Conservation (phyloP, 1,140 invertebrate genomes). For the Bradysia coprophila region DNA sequence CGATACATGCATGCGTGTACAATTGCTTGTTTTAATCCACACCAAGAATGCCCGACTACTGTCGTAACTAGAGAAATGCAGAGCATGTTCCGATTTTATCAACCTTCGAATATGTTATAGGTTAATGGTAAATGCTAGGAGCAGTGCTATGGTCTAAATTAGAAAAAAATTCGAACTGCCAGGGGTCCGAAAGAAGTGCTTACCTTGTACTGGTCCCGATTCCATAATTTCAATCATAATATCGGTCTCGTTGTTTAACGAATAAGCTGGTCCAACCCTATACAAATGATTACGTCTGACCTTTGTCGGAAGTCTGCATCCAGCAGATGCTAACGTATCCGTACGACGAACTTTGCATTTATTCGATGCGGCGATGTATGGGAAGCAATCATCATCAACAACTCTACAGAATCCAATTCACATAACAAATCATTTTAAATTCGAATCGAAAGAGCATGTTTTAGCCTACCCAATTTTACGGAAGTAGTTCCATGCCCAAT, state of each 20-base stretch:
- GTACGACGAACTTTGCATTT: slow-evolving; percentile 36
- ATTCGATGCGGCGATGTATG: slow-evolving; percentile 41
- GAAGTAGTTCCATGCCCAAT: slow-evolving; percentile 79
- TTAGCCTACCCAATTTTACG: slow-evolving; percentile 54
- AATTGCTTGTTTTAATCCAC: too few relatives aligned
- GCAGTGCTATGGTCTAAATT: too few relatives aligned
- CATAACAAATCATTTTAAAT: neutral
- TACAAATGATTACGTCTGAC: slow-evolving; percentile 39
- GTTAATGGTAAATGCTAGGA: too few relatives aligned
- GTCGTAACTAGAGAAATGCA: too few relatives aligned
- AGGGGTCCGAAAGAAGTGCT: slow-evolving; percentile 8
- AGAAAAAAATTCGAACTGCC: too few relatives aligned
- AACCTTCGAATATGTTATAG: too few relatives aligned
- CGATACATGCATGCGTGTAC: too few relatives aligned
- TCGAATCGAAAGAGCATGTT: neutral
- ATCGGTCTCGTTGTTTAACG: slow-evolving; percentile 53
- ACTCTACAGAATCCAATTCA: slow-evolving; percentile 31
- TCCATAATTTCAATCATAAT: slow-evolving; percentile 83
- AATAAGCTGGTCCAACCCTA: slow-evolving; percentile 69
- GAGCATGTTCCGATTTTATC: too few relatives aligned
- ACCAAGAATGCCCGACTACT: too few relatives aligned
- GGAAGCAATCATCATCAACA: slow-evolving; percentile 65
- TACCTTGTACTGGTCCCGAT: slow-evolving; percentile 90
- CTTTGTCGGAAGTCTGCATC: slow-evolving; percentile 26
- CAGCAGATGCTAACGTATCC: slow-evolving; percentile 27